A percentile compares a stretch with the other conserved stretches of the same genome.
Evolutionary conservation across 2,888 invertebrate genomes (phyloP).

Genomic region (Oegoconia quadripuncta): DNA sequence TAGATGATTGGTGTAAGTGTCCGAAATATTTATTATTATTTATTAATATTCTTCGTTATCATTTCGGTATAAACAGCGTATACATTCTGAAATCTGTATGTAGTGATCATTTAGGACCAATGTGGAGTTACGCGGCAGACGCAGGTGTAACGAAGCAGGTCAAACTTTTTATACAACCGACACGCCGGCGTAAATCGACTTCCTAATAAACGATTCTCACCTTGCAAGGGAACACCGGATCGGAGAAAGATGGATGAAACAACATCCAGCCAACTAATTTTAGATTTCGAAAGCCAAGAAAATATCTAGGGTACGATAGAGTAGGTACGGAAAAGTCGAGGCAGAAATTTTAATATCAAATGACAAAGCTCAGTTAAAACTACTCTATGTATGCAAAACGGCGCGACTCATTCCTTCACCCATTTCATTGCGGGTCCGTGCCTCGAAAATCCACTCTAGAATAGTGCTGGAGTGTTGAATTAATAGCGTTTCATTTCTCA

Average conservation of each 20-base stretch:
- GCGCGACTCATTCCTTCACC: constrained; percentile 7
- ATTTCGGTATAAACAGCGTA: neutral
- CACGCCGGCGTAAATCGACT: constrained; percentile 39
- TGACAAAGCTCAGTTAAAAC: neutral
- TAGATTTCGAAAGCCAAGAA: constrained; percentile 1
- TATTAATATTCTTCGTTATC: neutral
- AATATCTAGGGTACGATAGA: neutral
- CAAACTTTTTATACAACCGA: constrained; percentile 46
- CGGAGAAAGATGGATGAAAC: constrained; percentile 28
- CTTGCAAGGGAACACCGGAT: constrained; percentile 24
- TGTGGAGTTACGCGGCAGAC: constrained; percentile 15
- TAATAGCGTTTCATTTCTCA: constrained; percentile 48
- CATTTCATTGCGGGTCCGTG: constrained; percentile 19
- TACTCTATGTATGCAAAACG: constrained; percentile 5
- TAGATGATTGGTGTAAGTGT: too few species aligned
- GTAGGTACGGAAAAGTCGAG: neutral
- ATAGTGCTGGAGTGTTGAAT: constrained; percentile 31
- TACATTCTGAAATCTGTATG: constrained; percentile 1
- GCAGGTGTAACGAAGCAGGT: constrained; percentile 38
- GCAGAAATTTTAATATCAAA: neutral
- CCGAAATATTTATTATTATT: too few species aligned
- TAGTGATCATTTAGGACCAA: constrained; percentile 27
- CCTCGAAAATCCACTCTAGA: constrained; percentile 24
- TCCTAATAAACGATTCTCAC: constrained; percentile 31
- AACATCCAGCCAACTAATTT: constrained; percentile 22